phyloP scores from a whole-genome alignment of 2,113 vertebrate species.

The Notiomystis cincta region DNA sequence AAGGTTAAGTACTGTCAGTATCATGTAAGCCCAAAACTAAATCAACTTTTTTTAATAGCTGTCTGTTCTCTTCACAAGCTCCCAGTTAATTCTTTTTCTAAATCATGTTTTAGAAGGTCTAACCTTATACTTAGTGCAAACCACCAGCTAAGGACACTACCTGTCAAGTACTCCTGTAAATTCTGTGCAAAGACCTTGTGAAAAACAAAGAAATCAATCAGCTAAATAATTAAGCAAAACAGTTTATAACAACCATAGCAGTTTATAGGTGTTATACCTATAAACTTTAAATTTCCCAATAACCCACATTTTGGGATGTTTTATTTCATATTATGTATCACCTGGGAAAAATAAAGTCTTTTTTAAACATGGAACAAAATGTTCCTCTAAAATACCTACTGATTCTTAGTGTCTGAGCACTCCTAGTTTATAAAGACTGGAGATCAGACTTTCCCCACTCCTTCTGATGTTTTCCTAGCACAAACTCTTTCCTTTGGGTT shows the following conservation, averaged over 20 bases:
- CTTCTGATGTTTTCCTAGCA: not conserved
- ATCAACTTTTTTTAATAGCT: not conserved
- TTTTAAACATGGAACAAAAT: not conserved
- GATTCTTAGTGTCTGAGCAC: not conserved
- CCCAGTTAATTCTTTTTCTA: not conserved
- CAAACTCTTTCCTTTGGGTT: not conserved
- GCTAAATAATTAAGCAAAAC: not conserved
- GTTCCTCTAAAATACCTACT: not conserved
- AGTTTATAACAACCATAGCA: not conserved
- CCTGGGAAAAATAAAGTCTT: not conserved
- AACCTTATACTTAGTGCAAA: not conserved
- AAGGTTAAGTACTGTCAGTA: not conserved
- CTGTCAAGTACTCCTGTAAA: not conserved
- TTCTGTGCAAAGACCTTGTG: not conserved
- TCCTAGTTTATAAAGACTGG: not conserved
- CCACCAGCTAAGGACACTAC: not conserved
- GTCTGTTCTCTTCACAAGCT: not conserved
- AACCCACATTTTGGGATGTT: not conserved
- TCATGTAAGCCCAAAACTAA: not conserved
- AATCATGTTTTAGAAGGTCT: not conserved
- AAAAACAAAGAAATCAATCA: not conserved
- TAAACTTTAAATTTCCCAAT: not conserved
- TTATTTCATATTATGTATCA: not conserved
- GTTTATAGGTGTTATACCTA: no score
- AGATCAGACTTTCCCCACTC: not conserved